Conservation (phyloP, 2,113 vertebrate genomes). For the Perognathus longimembris region DNA sequence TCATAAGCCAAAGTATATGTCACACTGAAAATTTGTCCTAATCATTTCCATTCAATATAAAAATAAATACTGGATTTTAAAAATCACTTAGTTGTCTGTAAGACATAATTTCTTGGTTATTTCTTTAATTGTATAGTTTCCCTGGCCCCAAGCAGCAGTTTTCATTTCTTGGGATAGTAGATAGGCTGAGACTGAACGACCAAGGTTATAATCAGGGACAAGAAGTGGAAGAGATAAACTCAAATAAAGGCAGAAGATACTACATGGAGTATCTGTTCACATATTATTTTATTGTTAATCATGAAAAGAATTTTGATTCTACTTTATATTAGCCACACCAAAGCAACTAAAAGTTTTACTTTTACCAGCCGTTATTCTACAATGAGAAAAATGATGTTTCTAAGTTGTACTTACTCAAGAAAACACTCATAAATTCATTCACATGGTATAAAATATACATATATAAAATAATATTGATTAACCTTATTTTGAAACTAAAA, state of each 20-base stretch:
- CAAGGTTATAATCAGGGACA: not conserved
- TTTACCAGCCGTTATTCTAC: not conserved
- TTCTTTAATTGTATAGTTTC: not conserved
- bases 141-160: not conserved
- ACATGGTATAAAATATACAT: not conserved
- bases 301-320: not conserved
- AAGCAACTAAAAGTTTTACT: not conserved
- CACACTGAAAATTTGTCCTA: not conserved
- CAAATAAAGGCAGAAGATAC: not conserved
- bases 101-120: not conserved
- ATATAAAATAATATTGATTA: not conserved
- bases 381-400: not conserved
- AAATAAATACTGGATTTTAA: constrained; percentile 3
- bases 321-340: not conserved
- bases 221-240: not conserved
- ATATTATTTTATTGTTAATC: not conserved
- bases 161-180: not conserved
- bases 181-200: not conserved
- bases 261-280: not conserved
- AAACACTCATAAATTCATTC: not conserved
- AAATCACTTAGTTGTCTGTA: not conserved
- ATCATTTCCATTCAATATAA: not conserved
- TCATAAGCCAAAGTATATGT: not conserved
- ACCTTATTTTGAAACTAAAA: constrained; percentile 23
- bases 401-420: not conserved